These are phyloP conservation scores for Plestiodon gilberti DNA, from an alignment of 2,113 vertebrate species.

Conservation along the genomic window DNA sequence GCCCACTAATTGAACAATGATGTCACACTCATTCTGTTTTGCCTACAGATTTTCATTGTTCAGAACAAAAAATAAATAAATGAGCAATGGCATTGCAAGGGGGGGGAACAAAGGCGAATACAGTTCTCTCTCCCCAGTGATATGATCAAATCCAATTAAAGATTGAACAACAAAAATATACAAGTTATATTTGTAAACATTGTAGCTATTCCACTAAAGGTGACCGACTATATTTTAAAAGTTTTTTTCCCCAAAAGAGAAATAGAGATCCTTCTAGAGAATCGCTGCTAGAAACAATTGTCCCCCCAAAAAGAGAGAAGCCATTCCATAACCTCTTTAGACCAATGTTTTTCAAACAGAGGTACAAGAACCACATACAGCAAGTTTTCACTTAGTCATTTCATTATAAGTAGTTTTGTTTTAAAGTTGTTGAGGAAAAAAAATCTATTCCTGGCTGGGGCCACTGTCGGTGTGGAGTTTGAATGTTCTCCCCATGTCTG, in stretches of 20 bases:
- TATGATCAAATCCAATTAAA: not conserved
- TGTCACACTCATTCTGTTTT: not conserved
- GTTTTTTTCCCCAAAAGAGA: not conserved
- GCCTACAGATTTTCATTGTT: not conserved
- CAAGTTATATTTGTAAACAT: not conserved
- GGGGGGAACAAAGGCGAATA: not conserved
- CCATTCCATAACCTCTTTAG: not conserved
- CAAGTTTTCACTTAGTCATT: too few species aligned
- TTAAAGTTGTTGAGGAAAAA: too few species aligned
- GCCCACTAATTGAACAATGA: not conserved
- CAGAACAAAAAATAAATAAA: not conserved
- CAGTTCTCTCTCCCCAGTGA: not conserved
- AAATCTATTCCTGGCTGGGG: too few species aligned
- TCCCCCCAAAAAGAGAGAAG: too few species aligned
- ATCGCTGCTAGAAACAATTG: too few species aligned
- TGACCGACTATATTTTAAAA: not conserved
- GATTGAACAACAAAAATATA: not conserved
- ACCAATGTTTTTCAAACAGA: too few species aligned
- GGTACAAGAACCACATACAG: too few species aligned
- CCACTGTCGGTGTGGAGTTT: too few species aligned
- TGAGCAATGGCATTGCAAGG: not conserved
- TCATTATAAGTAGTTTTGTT: too few species aligned
- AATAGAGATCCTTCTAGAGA: too few species aligned
- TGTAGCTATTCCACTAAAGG: not conserved
- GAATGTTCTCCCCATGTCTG: too few species aligned